Base-by-base conservation (phyloP, 2,797 vertebrate genomes). In the Myotis myotis region DNA sequence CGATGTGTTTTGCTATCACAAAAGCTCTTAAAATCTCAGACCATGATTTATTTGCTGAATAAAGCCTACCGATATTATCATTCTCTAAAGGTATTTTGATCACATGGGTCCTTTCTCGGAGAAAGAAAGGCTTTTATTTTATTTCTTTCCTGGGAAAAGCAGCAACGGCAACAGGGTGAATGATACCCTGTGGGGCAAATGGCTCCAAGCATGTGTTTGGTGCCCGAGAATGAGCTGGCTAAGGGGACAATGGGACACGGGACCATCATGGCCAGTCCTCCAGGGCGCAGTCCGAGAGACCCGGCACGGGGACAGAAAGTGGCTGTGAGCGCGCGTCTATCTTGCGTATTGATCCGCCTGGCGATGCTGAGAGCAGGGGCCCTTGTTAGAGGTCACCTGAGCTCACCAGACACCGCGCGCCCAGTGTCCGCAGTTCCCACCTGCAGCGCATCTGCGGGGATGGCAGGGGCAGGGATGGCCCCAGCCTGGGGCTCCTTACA, bases 1-100 rank as follows among this genome's bases (percentile, higher is more conserved):
- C 72, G 82, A 95, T 96, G 84, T 68, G 95, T 89, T 95, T 96
- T 96, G 83, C 96, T 97, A 96, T 95, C 94, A 84, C 87, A 96
- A 90, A 95, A 97, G 91, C 98, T 97, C 95, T 97, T 95, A 95
- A 97, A 97, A 97, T 95, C 74, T 28, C 84, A 95, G 38, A 93
- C 96, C 88, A 25, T 98, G 97, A 94, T 96, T 96, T 87, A 84
- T 49, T 51, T 96, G 93, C 91, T 91, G 94, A 97, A 92, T 97
- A 96, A 97, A 98, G 96, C 87, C 94, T 96, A 87, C 85, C 4
- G 68, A 96, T 96, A 94, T 97, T 98, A 94, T 98, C 96, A 94
- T 96, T 97, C 96, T 79, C 47, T 72, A 89, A 96, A 96, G 90
- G 47, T 98, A 97, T 98, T 96, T 96, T 95, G 97, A 97, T 97